phyloP scores from a whole-genome alignment of 2,888 invertebrate species.

The Eupeodes luniger region DNA sequence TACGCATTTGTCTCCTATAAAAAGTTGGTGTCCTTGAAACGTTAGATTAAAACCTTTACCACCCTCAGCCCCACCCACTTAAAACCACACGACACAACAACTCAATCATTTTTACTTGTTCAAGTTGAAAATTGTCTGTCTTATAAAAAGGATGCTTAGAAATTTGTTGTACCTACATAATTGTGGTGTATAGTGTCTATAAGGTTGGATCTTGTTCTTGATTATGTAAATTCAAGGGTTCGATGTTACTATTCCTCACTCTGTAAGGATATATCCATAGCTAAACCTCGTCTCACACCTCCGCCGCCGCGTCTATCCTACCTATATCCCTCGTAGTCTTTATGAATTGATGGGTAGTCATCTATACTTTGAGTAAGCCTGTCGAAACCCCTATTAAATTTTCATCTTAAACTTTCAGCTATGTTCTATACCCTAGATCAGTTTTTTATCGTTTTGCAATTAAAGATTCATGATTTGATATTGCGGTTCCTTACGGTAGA shows the following conservation, averaged over 20 bases:
- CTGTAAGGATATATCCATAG: not conserved
- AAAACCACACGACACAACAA: constrained; percentile 25
- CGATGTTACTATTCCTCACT: constrained; percentile 4
- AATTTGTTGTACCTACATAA: constrained; percentile 33
- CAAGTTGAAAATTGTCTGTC: constrained; percentile 30
- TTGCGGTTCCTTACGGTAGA: constrained; percentile 33
- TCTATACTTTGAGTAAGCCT: constrained; percentile 12
- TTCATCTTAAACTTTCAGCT: constrained; percentile 57
- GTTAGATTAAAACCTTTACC: constrained; percentile 1
- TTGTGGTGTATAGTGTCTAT: constrained; percentile 11
- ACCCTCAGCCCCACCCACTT: not conserved
- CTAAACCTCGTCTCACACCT: not conserved
- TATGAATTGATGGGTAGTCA: constrained; percentile 13
- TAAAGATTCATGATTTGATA: constrained; percentile 61
- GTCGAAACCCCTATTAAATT: constrained; percentile 71
- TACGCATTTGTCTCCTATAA: constrained; percentile 26
- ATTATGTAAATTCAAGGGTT: constrained; percentile 42
- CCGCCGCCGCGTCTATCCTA: no score
- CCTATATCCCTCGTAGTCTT: not conserved
- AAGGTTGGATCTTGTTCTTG: constrained; percentile 1
- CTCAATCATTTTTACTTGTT: constrained; percentile 35
- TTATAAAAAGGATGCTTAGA: constrained; percentile 31
- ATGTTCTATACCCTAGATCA: constrained; percentile 10
- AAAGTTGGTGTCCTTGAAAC: constrained; percentile 32
- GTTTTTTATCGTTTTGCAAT: constrained; percentile 53